Evolutionary conservation across 2,113 vertebrate genomes (phyloP).

Genomic region (Regulus satrapa): DNA sequence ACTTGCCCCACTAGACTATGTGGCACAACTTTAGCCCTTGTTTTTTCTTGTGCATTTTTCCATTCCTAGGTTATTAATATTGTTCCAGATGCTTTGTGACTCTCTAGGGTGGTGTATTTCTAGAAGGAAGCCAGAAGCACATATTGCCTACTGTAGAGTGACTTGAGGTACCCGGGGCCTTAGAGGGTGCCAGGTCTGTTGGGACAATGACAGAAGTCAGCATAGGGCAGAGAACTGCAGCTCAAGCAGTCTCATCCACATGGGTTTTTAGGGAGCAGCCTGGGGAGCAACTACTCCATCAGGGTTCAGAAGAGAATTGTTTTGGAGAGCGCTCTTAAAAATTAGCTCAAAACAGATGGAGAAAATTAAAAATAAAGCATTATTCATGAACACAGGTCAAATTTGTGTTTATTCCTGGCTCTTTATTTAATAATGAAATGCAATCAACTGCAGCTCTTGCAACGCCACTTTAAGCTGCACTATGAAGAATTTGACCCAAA

Average conservation of each 20-base stretch:
- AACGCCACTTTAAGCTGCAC: background rate
- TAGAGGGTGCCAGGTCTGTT: background rate
- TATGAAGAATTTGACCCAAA: background rate
- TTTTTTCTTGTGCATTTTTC: background rate
- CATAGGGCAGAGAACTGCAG: background rate
- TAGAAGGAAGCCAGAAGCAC: rapidly evolving
- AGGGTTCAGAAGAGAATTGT: background rate
- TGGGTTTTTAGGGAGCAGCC: background rate
- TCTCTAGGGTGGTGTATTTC: background rate
- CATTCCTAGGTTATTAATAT: background rate
- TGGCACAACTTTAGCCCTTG: background rate
- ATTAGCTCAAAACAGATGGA: background rate
- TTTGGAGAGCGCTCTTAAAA: background rate
- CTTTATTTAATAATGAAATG: background rate
- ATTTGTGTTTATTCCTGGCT: background rate
- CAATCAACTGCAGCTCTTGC: background rate
- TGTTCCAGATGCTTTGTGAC: background rate
- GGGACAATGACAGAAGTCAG: background rate
- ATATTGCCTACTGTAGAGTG: background rate
- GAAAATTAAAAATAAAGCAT: background rate
- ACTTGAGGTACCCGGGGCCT: background rate
- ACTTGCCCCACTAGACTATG: background rate
- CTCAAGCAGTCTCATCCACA: background rate
- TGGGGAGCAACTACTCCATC: rapidly evolving
- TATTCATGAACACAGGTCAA: background rate